These are phyloP conservation scores for Camponotus fellah DNA, from an alignment of 2,888 invertebrate genomes.

Conservation along the genomic window DNA sequence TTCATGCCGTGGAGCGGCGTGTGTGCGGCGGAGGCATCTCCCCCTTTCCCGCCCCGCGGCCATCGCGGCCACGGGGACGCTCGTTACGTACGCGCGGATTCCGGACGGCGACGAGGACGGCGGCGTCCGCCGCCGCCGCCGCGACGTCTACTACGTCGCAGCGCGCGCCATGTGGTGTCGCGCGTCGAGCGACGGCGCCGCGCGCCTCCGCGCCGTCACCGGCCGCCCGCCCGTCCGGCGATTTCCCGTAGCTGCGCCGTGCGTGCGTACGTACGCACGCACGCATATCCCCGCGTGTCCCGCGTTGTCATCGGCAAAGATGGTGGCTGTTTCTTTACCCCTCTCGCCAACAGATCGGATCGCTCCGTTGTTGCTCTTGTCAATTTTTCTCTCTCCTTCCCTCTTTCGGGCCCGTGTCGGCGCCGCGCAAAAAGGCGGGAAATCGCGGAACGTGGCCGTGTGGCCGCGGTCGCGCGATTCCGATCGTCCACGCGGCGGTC, in stretches of 20 bases:
- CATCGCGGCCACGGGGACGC: not conserved
- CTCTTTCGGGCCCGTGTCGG: constrained; percentile 32
- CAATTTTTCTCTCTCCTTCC: too few species aligned
- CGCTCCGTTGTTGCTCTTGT: not conserved
- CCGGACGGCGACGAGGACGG: not conserved
- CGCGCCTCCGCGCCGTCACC: constrained; percentile 15
- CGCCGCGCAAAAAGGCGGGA: constrained; percentile 80
- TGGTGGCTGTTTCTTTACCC: constrained; percentile 81
- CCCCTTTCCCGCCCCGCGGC: not conserved
- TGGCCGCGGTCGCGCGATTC: constrained; percentile 23
- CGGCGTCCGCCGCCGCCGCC: not conserved
- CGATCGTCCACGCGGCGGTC: not conserved
- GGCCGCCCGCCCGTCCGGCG: constrained; percentile 57
- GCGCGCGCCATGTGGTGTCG: constrained; percentile 52
- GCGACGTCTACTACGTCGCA: not conserved
- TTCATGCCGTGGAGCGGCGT: constrained; percentile 82
- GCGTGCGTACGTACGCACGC: constrained; percentile 66
- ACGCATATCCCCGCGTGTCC: constrained; percentile 69
- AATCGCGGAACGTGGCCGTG: constrained; percentile 62
- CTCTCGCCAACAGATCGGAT: constrained; percentile 68
- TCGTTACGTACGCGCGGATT: constrained; percentile 12
- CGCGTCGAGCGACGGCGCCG: constrained; percentile 43
- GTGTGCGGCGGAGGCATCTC: constrained; percentile 56
- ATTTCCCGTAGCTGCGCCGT: constrained; percentile 81
- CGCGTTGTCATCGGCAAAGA: constrained; percentile 82